Conservation (phyloP, 2,113 vertebrate species). For the Acrocephalus arundinaceus region DNA sequence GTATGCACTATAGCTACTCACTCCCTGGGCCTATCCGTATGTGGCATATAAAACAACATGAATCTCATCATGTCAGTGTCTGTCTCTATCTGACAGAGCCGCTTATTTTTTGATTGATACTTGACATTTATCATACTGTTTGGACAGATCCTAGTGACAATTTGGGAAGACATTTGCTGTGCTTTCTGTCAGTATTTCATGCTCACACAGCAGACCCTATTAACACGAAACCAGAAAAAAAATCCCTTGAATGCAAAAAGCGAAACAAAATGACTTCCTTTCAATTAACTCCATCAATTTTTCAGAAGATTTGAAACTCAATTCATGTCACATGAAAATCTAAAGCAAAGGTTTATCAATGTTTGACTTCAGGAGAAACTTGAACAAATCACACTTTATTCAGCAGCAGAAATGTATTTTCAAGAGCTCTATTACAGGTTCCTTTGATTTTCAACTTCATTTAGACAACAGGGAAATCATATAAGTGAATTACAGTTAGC, state of each 20-base stretch:
- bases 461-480: background rate
- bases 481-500: background rate
- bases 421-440: background rate
- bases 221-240: background rate
- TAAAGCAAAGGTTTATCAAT: background rate
- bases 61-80: background rate
- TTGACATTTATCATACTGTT: constrained; percentile 26
- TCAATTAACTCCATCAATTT: constrained; percentile 26
- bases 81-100: background rate
- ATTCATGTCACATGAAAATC: background rate
- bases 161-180: background rate
- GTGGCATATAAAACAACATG: background rate
- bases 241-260: background rate
- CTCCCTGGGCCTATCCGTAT: background rate
- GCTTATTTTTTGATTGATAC: constrained; percentile 31
- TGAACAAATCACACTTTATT: background rate
- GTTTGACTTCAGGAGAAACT: background rate
- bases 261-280: background rate
- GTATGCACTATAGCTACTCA: background rate
- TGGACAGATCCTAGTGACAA: background rate
- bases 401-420: background rate
- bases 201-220: background rate
- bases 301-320: background rate
- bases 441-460: background rate
- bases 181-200: constrained; percentile 32